These are phyloP conservation scores for Priocnemis perturbator DNA, from an alignment of 2,888 invertebrate species.

Conservation along the genomic window DNA sequence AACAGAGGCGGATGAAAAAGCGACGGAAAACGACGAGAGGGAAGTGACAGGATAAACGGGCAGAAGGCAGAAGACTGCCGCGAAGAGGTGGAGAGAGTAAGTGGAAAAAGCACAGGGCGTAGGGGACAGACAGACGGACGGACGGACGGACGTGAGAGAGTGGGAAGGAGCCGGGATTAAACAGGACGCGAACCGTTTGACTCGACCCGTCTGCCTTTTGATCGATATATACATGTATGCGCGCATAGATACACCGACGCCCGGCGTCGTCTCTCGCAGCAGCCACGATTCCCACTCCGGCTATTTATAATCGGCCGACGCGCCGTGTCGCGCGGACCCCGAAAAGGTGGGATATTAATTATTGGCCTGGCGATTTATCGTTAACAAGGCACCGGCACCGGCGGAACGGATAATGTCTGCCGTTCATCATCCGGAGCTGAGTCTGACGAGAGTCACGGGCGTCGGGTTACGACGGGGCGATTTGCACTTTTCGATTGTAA, in stretches of 20 bases:
- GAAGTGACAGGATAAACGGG: too few relatives aligned
- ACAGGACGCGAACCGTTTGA: not conserved
- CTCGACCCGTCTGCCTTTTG: not conserved
- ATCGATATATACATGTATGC: not conserved
- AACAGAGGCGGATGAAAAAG: too few relatives aligned
- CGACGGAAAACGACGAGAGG: too few relatives aligned
- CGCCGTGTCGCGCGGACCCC: not conserved
- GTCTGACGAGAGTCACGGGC: not conserved
- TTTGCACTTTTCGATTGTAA: slow-evolving; percentile 15
- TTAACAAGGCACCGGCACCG: slow-evolving; percentile 20
- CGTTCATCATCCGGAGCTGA: slow-evolving; percentile 29
- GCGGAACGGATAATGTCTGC: slow-evolving; percentile 30
- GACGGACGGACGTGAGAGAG: too few relatives aligned
- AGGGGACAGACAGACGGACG: too few relatives aligned
- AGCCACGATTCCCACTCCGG: slow-evolving; percentile 11
- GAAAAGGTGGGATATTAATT: slow-evolving; percentile 42
- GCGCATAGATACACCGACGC: not conserved
- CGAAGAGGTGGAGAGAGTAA: too few relatives aligned
- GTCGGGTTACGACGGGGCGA: slow-evolving; percentile 16
- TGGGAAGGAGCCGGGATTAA: not conserved
- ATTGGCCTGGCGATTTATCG: slow-evolving; percentile 41
- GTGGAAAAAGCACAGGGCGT: too few relatives aligned
- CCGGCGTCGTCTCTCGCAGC: slow-evolving; percentile 7
- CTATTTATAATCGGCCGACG: slow-evolving; percentile 36
- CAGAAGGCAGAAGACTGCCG: too few relatives aligned